These are phyloP conservation scores for Siphamia tubifer DNA, from an alignment of 2,113 vertebrate genomes.

Conservation along the genomic window DNA sequence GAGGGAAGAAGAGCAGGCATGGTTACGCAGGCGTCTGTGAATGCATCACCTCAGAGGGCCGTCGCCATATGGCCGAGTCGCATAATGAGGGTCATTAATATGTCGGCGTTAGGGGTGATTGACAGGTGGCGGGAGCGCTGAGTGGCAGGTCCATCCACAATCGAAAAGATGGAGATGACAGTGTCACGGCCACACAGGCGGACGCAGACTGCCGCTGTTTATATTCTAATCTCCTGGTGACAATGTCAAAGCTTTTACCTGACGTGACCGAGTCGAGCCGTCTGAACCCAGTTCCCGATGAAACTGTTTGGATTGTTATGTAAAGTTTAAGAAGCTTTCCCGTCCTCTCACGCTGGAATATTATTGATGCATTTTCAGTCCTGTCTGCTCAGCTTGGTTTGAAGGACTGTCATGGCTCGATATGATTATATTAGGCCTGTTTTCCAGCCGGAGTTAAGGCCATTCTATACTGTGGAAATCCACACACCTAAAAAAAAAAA, in stretches of 20 bases:
- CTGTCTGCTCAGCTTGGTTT: conserved; percentile 51
- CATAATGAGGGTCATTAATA: conserved; percentile 73
- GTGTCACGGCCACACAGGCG: conserved; percentile 21
- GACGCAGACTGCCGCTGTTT: not conserved
- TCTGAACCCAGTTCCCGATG: conserved; percentile 8
- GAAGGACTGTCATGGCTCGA: conserved; percentile 58
- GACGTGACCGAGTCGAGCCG: conserved; percentile 3
- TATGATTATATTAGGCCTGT: conserved; percentile 52
- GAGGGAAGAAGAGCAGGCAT: conserved; percentile 9
- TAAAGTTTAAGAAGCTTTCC: conserved; percentile 47
- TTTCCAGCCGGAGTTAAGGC: conserved; percentile 2
- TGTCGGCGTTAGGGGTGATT: conserved; percentile 48
- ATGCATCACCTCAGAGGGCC: not conserved
- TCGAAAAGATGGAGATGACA: conserved; percentile 8
- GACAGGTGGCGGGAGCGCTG: conserved; percentile 49
- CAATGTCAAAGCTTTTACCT: conserved; percentile 49
- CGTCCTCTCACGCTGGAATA: not conserved
- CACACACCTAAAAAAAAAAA: conserved; percentile 27
- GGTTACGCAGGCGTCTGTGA: not conserved
- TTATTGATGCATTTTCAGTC: conserved; percentile 30
- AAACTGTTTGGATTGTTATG: conserved; percentile 40
- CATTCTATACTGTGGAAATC: conserved; percentile 7
- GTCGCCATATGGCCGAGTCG: conserved; percentile 47
- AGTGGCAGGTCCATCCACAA: conserved; percentile 57
- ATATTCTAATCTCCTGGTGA: conserved; percentile 14